Evolutionary conservation across 1,140 invertebrate species (phyloP).

Genomic region (Coptotermes formosanus): DNA sequence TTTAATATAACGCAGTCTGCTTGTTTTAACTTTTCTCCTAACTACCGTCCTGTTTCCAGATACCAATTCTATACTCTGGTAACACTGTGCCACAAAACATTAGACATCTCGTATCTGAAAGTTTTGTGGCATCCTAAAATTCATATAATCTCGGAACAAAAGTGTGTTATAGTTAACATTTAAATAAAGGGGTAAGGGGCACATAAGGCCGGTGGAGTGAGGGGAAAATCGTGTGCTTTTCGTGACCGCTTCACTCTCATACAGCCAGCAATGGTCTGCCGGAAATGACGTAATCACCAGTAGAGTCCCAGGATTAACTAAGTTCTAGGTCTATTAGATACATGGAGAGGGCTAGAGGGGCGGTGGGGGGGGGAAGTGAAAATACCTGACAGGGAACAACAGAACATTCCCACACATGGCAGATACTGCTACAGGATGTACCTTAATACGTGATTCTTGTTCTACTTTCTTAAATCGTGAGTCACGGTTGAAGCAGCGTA

Average conservation of each 20-base stretch:
- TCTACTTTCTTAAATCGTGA: neutral
- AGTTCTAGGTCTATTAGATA: slow-evolving; percentile 28
- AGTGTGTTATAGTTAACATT: neutral
- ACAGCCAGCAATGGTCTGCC: slow-evolving; percentile 8
- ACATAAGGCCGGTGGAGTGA: neutral
- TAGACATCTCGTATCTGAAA: too few relatives aligned
- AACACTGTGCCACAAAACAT: too few relatives aligned
- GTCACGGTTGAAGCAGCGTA: neutral
- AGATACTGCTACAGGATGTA: neutral
- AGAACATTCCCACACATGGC: slow-evolving; percentile 23
- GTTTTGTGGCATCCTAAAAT: too few relatives aligned
- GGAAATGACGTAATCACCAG: slow-evolving; percentile 29
- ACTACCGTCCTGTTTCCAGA: too few relatives aligned
- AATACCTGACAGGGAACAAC: slow-evolving; percentile 9
- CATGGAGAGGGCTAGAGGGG: neutral
- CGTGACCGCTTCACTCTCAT: slow-evolving; percentile 22
- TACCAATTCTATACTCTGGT: too few relatives aligned
- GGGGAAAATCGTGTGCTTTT: slow-evolving; percentile 7
- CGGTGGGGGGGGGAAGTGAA: slow-evolving; percentile 4
- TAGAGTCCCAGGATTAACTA: slow-evolving; percentile 28
- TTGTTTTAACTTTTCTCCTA: too few relatives aligned
- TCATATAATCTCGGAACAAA: too few relatives aligned
- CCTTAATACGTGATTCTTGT: neutral
- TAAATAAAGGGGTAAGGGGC: neutral
- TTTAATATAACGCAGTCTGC: too few relatives aligned